Conservation (phyloP, 2,113 vertebrate genomes). For the Mungos mungo region DNA sequence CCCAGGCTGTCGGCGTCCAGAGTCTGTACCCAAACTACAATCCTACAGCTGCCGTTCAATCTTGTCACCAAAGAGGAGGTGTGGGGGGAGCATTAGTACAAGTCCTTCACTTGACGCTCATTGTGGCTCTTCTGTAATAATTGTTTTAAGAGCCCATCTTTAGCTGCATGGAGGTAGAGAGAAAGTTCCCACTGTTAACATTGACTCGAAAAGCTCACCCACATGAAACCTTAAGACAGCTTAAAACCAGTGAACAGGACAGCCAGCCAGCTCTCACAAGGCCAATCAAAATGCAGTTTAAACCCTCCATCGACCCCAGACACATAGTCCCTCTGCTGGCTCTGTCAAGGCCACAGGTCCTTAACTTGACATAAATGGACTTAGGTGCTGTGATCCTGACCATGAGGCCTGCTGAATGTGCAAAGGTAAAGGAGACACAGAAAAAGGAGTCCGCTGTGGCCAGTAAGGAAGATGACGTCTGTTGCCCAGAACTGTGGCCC, state of each 20-base stretch:
- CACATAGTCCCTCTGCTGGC: background rate
- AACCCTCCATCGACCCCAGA: background rate
- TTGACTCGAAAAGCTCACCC: background rate
- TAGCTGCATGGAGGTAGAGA: background rate
- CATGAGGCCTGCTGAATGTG: background rate
- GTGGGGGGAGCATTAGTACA: background rate
- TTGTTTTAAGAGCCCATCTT: background rate
- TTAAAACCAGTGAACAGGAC: background rate
- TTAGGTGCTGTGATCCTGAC: background rate
- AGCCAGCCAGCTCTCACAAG: background rate
- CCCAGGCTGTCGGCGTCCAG: background rate
- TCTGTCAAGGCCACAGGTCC: background rate
- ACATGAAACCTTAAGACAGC: background rate
- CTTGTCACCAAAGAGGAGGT: background rate
- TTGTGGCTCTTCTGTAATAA: background rate
- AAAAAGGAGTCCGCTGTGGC: background rate
- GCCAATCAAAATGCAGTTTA: background rate
- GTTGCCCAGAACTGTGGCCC: background rate
- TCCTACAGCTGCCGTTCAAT: background rate
- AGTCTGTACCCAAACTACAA: background rate
- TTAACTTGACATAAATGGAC: conserved; percentile 22
- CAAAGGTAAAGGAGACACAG: background rate
- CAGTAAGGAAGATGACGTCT: background rate
- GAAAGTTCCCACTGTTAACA: background rate
- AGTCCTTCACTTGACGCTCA: background rate